A percentile compares a stretch with the other conserved stretches of the same genome.
phyloP scores from a whole-genome alignment of 2,888 invertebrate species.

The Stictocephala bisonia region DNA sequence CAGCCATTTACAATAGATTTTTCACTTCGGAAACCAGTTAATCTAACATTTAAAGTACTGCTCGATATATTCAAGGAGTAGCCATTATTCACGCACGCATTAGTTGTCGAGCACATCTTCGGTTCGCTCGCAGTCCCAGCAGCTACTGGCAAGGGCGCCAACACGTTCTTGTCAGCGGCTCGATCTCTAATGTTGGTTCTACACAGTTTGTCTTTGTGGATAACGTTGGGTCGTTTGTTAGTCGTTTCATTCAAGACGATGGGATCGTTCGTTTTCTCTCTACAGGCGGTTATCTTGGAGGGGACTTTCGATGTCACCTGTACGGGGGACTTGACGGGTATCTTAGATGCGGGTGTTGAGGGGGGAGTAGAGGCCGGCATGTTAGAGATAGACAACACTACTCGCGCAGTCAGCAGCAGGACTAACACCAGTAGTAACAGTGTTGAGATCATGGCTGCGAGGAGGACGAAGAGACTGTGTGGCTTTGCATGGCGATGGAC shows the following conservation, averaged over 20 bases:
- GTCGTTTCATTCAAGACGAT: not conserved
- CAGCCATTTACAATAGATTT: no score
- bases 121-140: no score
- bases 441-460: not conserved
- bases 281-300: not conserved
- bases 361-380: constrained; percentile 6
- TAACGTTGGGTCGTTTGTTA: not conserved
- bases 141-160: not conserved
- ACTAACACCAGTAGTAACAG: not conserved
- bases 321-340: not conserved
- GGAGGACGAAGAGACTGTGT: not conserved
- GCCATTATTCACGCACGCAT: no score
- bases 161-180: not conserved
- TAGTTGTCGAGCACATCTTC: no score
- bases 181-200: not conserved
- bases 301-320: not conserved
- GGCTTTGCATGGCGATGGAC: not conserved
- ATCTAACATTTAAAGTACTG: no score
- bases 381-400: not conserved
- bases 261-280: not conserved
- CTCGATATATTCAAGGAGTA: no score
- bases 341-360: constrained; percentile 3
- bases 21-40: no score
- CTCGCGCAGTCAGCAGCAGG: not conserved
- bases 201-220: not conserved